A percentile compares a stretch with the other conserved stretches of the same genome.
phyloP scores from a whole-genome alignment of 1,140 invertebrate genomes.

The Drosophila nebulosa region DNA sequence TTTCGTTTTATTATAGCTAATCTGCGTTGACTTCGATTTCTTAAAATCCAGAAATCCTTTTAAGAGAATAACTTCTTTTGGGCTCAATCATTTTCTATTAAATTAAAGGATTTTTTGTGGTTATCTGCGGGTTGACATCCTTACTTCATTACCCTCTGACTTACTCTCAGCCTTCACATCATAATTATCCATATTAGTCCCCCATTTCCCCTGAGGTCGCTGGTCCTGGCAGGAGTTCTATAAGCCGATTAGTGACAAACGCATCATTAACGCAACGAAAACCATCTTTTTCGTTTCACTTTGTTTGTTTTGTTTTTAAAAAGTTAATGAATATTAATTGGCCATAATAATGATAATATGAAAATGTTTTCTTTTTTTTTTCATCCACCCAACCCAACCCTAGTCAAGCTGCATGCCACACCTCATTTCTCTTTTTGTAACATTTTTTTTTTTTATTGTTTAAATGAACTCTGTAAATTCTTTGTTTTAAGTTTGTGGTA shows the following conservation, averaged over 20 bases:
- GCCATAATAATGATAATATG: conserved; percentile 67
- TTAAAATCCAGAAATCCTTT: too few species aligned
- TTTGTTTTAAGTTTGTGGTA: conserved; percentile 26
- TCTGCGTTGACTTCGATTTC: too few species aligned
- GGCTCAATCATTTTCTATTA: too few species aligned
- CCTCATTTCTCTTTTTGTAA: not conserved
- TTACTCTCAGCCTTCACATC: not conserved
- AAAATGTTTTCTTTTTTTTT: conserved; percentile 26
- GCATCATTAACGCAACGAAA: conserved; percentile 28
- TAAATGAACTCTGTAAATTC: conserved; percentile 53
- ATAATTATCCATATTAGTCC: not conserved
- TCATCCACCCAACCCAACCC: not conserved
- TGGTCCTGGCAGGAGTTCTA: not conserved
- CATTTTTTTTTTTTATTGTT: conserved; percentile 25
- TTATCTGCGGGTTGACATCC: too few species aligned
- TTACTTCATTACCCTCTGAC: too few species aligned
- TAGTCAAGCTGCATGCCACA: not conserved
- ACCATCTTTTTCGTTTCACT: not conserved
- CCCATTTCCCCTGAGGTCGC: too few species aligned
- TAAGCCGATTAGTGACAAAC: conserved; percentile 40
- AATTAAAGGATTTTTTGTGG: too few species aligned
- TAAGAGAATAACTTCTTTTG: too few species aligned
- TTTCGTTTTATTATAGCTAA: too few species aligned
- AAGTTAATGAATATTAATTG: conserved; percentile 71
- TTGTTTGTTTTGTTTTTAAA: not conserved